Evolutionary conservation across 2,113 vertebrate genomes (phyloP).

Genomic region (Gulo gulo): DNA sequence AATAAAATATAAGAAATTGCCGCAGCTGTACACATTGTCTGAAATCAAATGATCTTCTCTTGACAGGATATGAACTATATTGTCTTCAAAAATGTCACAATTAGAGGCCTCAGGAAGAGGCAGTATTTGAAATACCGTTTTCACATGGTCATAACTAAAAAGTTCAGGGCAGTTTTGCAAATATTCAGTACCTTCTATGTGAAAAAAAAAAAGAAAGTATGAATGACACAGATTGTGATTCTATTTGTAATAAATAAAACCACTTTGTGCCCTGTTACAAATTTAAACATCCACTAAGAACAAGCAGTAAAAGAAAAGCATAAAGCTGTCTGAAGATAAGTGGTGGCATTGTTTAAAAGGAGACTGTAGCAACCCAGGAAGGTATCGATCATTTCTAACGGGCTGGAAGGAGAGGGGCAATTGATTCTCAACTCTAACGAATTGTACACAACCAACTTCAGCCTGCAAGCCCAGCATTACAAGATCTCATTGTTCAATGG

Average conservation of each 20-base stretch:
- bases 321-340: not conserved
- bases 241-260: conserved; percentile 8
- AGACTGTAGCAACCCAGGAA: not conserved
- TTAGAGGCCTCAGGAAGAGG: not conserved
- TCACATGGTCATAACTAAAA: not conserved
- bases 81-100: not conserved
- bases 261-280: not conserved
- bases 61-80: not conserved
- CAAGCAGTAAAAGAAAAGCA: not conserved
- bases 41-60: not conserved
- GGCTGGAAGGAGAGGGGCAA: accelerated
- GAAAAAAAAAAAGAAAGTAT: not conserved
- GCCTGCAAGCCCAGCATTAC: not conserved
- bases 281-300: not conserved
- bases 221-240: not conserved
- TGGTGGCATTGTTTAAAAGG: not conserved
- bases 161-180: not conserved
- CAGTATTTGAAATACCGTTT: not conserved
- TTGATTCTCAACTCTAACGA: not conserved
- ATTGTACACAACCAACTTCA: not conserved
- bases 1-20: not conserved
- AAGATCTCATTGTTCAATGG: not conserved
- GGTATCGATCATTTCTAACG: not conserved
- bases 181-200: not conserved
- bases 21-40: not conserved